A percentile compares a stretch with the other conserved stretches of the same genome.
Conservation (phyloP, 2,797 vertebrate species). For the Neosilurus mollespiculum region DNA sequence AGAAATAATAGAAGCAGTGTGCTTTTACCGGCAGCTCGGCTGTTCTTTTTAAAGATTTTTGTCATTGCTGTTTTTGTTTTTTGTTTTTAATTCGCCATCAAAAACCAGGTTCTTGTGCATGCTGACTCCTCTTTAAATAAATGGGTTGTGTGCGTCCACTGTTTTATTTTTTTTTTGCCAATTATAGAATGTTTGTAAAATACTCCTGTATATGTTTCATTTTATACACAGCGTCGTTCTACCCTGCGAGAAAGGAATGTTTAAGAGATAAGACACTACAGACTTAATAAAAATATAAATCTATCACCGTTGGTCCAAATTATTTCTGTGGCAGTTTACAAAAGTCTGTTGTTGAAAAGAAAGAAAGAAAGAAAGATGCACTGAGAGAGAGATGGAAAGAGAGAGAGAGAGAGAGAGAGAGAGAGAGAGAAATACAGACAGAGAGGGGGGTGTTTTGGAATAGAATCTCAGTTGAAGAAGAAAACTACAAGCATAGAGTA, state of each 20-base stretch:
- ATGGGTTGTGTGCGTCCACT: conserved; percentile 49
- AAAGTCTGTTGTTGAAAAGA: conserved; percentile 57
- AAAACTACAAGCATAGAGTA: conserved; percentile 63
- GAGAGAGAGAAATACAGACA: not conserved
- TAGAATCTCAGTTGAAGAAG: conserved; percentile 54
- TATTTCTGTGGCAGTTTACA: conserved; percentile 76
- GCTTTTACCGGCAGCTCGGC: conserved; percentile 41
- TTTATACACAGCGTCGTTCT: conserved; percentile 74
- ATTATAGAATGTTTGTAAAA: conserved; percentile 57
- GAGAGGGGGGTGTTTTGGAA: conserved; percentile 20
- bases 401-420: conserved; percentile 1
- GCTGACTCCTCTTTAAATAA: conserved; percentile 41
- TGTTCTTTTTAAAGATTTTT: conserved; percentile 21
- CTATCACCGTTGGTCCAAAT: conserved; percentile 81
- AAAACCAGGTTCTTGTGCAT: conserved; percentile 75
- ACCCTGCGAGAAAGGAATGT: conserved; percentile 83
- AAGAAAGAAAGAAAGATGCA: conserved; percentile 19
- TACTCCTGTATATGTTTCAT: conserved; percentile 62
- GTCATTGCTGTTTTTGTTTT: not conserved
- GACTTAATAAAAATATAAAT: conserved; percentile 63
- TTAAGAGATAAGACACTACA: conserved; percentile 86
- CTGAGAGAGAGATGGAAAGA: not conserved
- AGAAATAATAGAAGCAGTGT: conserved; percentile 48
- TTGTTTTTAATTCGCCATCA: conserved; percentile 71
- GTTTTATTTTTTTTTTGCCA: conserved; percentile 38